Base-by-base conservation (phyloP, 2,113 vertebrate species). In the Phalacrocorax aristotelis region DNA sequence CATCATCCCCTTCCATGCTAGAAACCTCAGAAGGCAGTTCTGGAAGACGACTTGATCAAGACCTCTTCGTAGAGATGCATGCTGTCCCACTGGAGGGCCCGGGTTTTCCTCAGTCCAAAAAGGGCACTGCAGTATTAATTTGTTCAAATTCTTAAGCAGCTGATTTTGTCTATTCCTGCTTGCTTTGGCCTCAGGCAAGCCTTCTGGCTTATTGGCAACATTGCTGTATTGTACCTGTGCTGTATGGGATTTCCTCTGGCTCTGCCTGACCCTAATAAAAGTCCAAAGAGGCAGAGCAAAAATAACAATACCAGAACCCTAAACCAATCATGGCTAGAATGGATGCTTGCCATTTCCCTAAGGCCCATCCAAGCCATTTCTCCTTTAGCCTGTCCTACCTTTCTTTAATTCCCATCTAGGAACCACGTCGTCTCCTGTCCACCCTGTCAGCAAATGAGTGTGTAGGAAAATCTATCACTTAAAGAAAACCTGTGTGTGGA, bases 221-320 rank as follows among this genome's bases (percentile, higher is more conserved):
- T 55, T 79, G 49, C 78, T 91, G 34, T 72, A 42, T 77, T 83
- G 62, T 96, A 93, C 57, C 87, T 93, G 87, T 0, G 1, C 81
- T 89, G 58, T 72, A 57, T 83, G 91, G 87, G 93, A 89, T 94
- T 94, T 94, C 58, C 81, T 97, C 83, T 89, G 81, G 81, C 94
- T 91, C 77, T 85, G 49, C 29, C 46, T 89, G 91, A 89, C 70
- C 74, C 48, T 93, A 92, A 89, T 74, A 91, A 92, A 94, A 85
- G 36, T 54, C 92, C 52, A 22, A 69, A 87, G 72, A 91, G 89
- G 46, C 40, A 87, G 54, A 93, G 91, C 60, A 95, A 61, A 79
- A 93, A 91, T 92, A 94, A 89, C 65, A 95, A 93, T 80, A 85
- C 66, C 83, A 94, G 74, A 92, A 84, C 30, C 44, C 49, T 87